phyloP scores from a whole-genome alignment of 2,113 vertebrate genomes.

The Syngnathus floridae region DNA sequence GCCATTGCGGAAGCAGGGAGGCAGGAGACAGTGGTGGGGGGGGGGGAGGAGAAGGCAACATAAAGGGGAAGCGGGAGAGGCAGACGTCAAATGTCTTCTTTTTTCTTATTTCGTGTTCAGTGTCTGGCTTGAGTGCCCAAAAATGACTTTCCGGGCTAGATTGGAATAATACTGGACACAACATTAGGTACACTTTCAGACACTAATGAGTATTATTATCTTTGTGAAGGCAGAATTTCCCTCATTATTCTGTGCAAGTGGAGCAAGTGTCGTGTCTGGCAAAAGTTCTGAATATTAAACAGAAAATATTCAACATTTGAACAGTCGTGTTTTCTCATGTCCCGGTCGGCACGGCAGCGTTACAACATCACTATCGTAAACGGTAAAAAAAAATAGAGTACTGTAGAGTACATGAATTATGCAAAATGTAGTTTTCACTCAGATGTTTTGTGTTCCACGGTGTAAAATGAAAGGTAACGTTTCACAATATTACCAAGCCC shows the following conservation, averaged over 20 bases:
- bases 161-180: not conserved
- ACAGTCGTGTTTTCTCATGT: slow-evolving; percentile 10
- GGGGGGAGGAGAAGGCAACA: slow-evolving; percentile 28
- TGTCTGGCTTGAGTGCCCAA: not conserved
- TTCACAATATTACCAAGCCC: slow-evolving; percentile 35
- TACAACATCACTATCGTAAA: not conserved
- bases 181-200: not conserved
- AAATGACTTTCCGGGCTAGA: slow-evolving; percentile 10
- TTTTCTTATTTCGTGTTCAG: not conserved
- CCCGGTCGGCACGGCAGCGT: not conserved
- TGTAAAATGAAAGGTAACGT: slow-evolving; percentile 13
- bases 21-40: slow-evolving; percentile 2
- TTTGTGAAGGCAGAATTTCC: not conserved
- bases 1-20: slow-evolving; percentile 52
- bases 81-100: slow-evolving; percentile 17
- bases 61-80: slow-evolving; percentile 38
- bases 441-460: not conserved
- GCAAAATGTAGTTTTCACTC: not conserved
- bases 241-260: not conserved
- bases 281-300: not conserved
- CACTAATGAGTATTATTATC: not conserved
- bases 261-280: not conserved
- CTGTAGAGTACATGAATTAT: not conserved
- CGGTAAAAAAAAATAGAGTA: not conserved
- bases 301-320: slow-evolving; percentile 7